A percentile compares a stretch with the other conserved stretches of the same genome.
Conservation (phyloP, 2,797 vertebrate species). For the Propithecus deckenii region DNA sequence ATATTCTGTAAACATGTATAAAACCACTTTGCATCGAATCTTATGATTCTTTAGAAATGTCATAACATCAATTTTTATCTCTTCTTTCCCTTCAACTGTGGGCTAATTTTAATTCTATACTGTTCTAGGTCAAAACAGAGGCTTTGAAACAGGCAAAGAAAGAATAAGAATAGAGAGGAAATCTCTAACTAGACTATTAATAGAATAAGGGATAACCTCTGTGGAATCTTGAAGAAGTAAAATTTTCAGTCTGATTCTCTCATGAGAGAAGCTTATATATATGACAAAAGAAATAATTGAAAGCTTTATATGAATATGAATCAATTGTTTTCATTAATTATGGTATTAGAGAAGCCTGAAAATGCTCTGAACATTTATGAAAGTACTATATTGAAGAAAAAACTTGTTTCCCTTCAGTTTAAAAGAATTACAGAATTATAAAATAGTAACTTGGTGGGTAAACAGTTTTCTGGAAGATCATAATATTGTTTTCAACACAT, state of each 20-base stretch:
- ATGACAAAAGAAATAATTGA: background rate
- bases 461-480: background rate
- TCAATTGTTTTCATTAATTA: background rate
- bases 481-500: constrained; percentile 11
- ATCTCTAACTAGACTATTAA: background rate
- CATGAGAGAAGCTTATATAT: background rate
- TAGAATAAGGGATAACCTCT: background rate
- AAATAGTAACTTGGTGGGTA: background rate
- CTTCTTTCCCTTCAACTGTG: background rate
- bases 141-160: background rate
- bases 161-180: background rate
- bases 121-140: background rate
- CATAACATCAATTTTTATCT: background rate
- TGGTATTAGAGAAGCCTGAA: background rate
- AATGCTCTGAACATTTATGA: background rate
- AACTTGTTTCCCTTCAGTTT: background rate
- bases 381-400: constrained; percentile 30
- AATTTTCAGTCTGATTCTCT: background rate
- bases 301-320: rapidly evolving
- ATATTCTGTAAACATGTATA: background rate
- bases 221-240: background rate
- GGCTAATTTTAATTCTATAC: constrained; percentile 9
- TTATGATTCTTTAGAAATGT: background rate
- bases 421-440: background rate
- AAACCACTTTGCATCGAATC: background rate